A percentile compares a stretch with the other conserved stretches of the same genome.
Evolutionary conservation across 2,113 vertebrate species (phyloP).

Genomic region (Ptilorrhoa leucosticta): DNA sequence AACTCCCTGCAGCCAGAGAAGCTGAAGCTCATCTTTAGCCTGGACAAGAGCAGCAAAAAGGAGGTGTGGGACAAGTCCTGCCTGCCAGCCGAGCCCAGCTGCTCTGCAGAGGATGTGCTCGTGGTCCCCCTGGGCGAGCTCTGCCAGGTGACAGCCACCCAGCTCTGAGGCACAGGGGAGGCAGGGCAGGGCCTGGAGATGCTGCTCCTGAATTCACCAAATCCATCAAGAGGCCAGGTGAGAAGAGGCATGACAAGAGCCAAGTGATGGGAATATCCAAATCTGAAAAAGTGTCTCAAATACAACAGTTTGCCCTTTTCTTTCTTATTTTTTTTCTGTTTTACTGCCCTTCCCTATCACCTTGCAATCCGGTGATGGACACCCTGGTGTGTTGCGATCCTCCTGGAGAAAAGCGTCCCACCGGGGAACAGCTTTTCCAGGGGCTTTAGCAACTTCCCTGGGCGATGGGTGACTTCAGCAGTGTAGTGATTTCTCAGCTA

Average conservation of each 20-base stretch:
- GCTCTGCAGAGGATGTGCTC: background rate
- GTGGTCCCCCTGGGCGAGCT: background rate
- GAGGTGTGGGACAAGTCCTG: background rate
- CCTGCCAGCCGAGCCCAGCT: background rate
- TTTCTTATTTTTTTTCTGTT: background rate
- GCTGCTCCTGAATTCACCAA: background rate
- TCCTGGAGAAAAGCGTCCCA: too few species aligned
- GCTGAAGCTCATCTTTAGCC: conserved; percentile 81
- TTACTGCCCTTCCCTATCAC: background rate
- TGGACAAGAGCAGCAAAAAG: conserved; percentile 17
- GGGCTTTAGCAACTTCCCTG: too few species aligned
- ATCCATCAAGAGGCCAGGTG: background rate
- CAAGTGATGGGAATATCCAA: background rate
- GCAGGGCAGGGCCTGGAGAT: background rate
- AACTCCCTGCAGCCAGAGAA: conserved; percentile 73
- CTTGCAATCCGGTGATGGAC: too few species aligned
- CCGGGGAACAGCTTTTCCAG: too few species aligned
- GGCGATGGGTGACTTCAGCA: too few species aligned
- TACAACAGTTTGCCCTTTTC: background rate
- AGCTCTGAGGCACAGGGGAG: background rate
- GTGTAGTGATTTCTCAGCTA: too few species aligned
- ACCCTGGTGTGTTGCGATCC: too few species aligned
- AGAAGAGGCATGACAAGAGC: background rate
- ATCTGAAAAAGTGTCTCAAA: background rate
- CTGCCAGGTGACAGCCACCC: background rate